phyloP scores from a whole-genome alignment of 2,888 invertebrate species.

The Coremacera marginata region DNA sequence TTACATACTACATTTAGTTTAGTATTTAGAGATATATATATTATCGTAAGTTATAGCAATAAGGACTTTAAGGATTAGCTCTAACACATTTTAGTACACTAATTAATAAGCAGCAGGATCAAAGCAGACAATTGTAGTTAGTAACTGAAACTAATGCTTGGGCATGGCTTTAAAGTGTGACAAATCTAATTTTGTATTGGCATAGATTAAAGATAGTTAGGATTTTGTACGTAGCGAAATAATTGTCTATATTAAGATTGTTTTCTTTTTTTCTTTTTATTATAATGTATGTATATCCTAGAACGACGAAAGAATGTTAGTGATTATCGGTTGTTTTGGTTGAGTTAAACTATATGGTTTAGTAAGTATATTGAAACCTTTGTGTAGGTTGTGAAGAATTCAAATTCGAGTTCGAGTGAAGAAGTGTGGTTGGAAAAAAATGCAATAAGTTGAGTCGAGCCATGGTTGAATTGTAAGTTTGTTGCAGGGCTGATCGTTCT shows the following conservation, averaged over 20 bases:
- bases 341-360: background rate
- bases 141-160: constrained; percentile 10
- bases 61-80: background rate
- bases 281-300: background rate
- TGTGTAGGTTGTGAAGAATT: constrained; percentile 5
- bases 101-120: background rate
- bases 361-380: background rate
- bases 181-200: constrained; percentile 27
- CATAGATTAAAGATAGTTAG: constrained; percentile 22
- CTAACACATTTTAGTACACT: background rate
- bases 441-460: no score
- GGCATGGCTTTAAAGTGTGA: constrained; percentile 31
- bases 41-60: background rate
- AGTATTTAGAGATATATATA: background rate
- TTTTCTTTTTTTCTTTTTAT: background rate
- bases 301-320: background rate
- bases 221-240: constrained; percentile 16
- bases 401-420: no score
- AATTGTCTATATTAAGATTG: background rate
- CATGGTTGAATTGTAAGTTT: no score
- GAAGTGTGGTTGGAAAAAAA: no score
- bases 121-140: constrained; percentile 19
- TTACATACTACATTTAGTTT: background rate
- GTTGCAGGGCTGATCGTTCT: no score
- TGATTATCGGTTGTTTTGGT: background rate